These are phyloP conservation scores for Dallia pectoralis DNA, from an alignment of 2,797 vertebrate genomes.

Conservation along the genomic window DNA sequence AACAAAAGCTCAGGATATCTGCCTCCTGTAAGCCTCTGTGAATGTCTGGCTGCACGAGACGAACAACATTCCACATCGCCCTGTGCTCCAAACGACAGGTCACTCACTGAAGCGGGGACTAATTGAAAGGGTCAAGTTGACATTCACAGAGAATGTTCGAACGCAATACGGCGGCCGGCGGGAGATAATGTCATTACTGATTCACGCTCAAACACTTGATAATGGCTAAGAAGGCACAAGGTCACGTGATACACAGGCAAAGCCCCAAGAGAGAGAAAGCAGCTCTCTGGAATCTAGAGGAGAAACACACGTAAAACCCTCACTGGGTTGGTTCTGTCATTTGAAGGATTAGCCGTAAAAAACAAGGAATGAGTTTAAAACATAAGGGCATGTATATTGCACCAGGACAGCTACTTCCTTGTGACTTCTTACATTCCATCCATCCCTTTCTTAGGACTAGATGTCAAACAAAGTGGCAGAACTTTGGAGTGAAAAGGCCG, in stretches of 20 bases:
- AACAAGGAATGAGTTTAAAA: conserved; percentile 39
- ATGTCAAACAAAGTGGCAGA: conserved; percentile 62
- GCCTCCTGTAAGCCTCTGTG: conserved; percentile 55
- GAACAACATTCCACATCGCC: conserved; percentile 67
- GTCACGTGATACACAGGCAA: conserved; percentile 52
- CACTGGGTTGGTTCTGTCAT: conserved; percentile 41
- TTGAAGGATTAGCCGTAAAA: conserved; percentile 49
- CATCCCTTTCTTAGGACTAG: conserved; percentile 57
- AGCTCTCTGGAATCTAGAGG: conserved; percentile 40
- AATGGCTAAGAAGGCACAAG: conserved; percentile 76
- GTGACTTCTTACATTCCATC: conserved; percentile 70
- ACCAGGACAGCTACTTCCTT: conserved; percentile 59
- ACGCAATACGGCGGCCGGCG: conserved; percentile 54
- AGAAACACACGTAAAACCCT: conserved; percentile 44
- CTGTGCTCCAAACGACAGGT: conserved; percentile 59
- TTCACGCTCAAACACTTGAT: conserved; percentile 64
- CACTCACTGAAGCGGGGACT: conserved; percentile 54
- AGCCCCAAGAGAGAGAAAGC: conserved; percentile 45
- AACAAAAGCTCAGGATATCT: conserved; percentile 39
- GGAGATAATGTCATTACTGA: conserved; percentile 81
- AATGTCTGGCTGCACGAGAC: conserved; percentile 53
- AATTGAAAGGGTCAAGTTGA: conserved; percentile 54
- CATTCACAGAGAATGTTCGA: conserved; percentile 59
- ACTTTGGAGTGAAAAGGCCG: conserved; percentile 70
- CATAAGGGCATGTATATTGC: conserved; percentile 50